phyloP scores from a whole-genome alignment of 2,797 vertebrate species.

The Acanthurus leucopareius region DNA sequence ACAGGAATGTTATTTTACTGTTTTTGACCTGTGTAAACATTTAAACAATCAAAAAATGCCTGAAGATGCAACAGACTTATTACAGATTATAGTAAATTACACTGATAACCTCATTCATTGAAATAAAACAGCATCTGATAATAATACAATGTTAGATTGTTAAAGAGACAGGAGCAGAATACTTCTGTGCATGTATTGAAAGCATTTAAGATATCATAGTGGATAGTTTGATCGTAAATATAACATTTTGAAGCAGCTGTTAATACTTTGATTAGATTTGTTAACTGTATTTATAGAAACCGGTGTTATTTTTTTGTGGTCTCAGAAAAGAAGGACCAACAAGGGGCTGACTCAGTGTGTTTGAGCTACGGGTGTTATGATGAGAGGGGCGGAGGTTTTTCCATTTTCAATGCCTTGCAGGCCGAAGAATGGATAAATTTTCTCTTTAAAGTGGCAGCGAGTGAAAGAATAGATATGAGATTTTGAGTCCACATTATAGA shows the following conservation, averaged over 20 bases:
- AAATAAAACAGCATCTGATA: not conserved
- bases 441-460: conserved; percentile 5
- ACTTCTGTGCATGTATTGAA: not conserved
- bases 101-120: not conserved
- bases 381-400: conserved; percentile 32
- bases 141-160: too few species aligned
- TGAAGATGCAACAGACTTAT: not conserved
- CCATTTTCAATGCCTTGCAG: rapidly evolving
- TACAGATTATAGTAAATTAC: not conserved
- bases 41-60: not conserved
- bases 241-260: too few species aligned
- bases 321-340: too few species aligned
- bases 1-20: not conserved
- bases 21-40: not conserved
- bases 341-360: not conserved
- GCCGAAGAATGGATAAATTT: conserved; percentile 42
- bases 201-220: not conserved
- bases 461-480: conserved; percentile 32
- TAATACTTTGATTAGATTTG: too few species aligned
- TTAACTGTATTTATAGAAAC: not conserved
- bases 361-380: conserved; percentile 40
- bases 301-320: not conserved
- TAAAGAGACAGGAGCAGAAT: not conserved
- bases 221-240: not conserved
- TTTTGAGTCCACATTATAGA: conserved; percentile 43